Conservation (phyloP, 2,113 vertebrate species). For the Psettodes erumei region DNA sequence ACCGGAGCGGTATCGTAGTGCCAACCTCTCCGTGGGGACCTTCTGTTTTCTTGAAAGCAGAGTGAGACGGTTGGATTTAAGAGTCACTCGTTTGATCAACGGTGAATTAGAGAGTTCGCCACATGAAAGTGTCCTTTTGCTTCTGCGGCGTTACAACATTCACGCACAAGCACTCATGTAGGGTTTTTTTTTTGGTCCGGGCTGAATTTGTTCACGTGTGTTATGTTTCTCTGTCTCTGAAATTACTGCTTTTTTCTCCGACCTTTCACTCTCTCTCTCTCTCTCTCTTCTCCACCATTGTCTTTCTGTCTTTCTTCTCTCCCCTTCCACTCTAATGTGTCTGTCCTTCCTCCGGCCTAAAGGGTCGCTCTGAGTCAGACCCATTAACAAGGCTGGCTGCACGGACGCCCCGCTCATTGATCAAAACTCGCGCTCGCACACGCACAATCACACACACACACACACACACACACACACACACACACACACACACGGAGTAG, state of each 20-base stretch:
- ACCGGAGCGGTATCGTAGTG: slow-evolving; percentile 17
- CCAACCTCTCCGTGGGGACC: slow-evolving; percentile 8
- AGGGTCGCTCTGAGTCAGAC: slow-evolving; percentile 64
- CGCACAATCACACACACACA: background rate
- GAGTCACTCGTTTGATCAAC: too few relatives aligned
- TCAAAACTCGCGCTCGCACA: slow-evolving; percentile 53
- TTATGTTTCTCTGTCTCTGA: background rate
- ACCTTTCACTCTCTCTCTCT: background rate
- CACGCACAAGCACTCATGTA: too few relatives aligned
- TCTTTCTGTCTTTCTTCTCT: background rate
- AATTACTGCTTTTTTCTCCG: background rate
- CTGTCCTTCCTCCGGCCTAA: slow-evolving; percentile 55
- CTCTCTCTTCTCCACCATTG: background rate
- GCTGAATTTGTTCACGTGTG: too few relatives aligned
- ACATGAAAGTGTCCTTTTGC: too few relatives aligned
- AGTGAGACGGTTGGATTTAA: background rate
- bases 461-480: slow-evolving; percentile 10
- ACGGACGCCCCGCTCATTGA: slow-evolving; percentile 56
- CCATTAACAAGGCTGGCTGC: slow-evolving; percentile 68
- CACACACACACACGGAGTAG: slow-evolving; percentile 17
- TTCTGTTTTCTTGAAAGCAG: slow-evolving; percentile 18
- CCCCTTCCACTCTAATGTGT: slow-evolving; percentile 41
- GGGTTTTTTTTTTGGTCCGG: too few relatives aligned
- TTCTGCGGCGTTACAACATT: too few relatives aligned
- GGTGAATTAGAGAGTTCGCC: slow-evolving; percentile 11